Percentiles rank a stretch among this genome's conserved stretches.
Conservation (phyloP, 2,888 invertebrate species). For the Cordilura impudica region DNA sequence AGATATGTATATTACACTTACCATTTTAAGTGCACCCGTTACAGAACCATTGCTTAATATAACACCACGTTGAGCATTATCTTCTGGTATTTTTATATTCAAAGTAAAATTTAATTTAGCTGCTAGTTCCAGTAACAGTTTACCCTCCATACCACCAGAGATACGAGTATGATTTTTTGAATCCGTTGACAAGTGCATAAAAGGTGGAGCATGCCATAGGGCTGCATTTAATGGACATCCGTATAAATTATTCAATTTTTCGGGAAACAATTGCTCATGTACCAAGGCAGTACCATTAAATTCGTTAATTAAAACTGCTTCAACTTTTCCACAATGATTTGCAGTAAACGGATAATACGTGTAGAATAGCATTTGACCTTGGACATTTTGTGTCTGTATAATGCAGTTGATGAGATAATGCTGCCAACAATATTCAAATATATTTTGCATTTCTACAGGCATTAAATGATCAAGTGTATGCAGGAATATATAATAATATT, state of each 20-base stretch:
- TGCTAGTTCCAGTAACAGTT: constrained; percentile 2
- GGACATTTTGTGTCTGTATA: constrained; percentile 67
- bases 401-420: constrained; percentile 71
- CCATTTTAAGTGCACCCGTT: constrained; percentile 51
- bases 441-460: constrained; percentile 65
- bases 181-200: background rate
- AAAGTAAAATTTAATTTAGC: constrained; percentile 65
- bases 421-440: constrained; percentile 71
- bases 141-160: constrained; percentile 60
- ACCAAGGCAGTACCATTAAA: constrained; percentile 63
- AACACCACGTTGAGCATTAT: constrained; percentile 49
- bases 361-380: constrained; percentile 68
- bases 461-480: constrained; percentile 66
- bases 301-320: constrained; percentile 64
- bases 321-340: constrained; percentile 57
- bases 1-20: constrained; percentile 28
- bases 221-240: constrained; percentile 59
- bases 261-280: constrained; percentile 64
- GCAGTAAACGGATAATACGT: constrained; percentile 69
- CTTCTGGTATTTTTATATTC: constrained; percentile 24
- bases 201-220: constrained; percentile 53
- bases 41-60: constrained; percentile 35
- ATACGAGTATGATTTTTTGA: background rate
- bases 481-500: constrained; percentile 71
- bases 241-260: constrained; percentile 67